Conservation (phyloP, 1,140 invertebrate species). For the Oppia nitens region DNA sequence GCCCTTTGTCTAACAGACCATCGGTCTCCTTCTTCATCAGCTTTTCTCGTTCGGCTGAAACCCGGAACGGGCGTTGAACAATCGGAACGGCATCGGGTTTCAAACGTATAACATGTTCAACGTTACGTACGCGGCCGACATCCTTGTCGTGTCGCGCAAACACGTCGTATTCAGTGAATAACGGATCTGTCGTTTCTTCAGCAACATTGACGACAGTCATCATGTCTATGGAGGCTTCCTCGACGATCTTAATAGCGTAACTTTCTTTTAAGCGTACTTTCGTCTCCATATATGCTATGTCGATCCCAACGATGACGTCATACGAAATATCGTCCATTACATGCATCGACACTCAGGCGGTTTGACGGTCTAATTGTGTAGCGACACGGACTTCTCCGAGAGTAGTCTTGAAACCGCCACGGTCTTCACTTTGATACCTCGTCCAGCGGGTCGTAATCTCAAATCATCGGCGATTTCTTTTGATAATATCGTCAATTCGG, state of each 20-base stretch:
- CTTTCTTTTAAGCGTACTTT: not conserved
- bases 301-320: not conserved
- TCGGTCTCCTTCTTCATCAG: not conserved
- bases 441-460: no score
- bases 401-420: no score
- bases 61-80: not conserved
- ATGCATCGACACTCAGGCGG: not conserved
- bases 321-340: not conserved
- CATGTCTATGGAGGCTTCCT: not conserved
- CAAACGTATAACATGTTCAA: not conserved
- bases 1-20: slow-evolving; percentile 25
- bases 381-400: not conserved
- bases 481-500: no score
- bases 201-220: not conserved
- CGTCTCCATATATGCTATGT: not conserved
- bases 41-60: not conserved
- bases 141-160: not conserved
- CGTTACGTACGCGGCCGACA: not conserved
- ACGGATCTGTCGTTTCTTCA: not conserved
- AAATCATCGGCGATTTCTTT: no score
- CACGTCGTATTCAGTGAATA: not conserved
- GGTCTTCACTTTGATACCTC: no score
- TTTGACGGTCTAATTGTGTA: no score
- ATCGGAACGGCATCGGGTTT: no score
- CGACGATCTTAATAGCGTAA: not conserved